A percentile compares a stretch with the other conserved stretches of the same genome.
phyloP scores from a whole-genome alignment of 2,113 vertebrate genomes.

The Mastomys coucha region DNA sequence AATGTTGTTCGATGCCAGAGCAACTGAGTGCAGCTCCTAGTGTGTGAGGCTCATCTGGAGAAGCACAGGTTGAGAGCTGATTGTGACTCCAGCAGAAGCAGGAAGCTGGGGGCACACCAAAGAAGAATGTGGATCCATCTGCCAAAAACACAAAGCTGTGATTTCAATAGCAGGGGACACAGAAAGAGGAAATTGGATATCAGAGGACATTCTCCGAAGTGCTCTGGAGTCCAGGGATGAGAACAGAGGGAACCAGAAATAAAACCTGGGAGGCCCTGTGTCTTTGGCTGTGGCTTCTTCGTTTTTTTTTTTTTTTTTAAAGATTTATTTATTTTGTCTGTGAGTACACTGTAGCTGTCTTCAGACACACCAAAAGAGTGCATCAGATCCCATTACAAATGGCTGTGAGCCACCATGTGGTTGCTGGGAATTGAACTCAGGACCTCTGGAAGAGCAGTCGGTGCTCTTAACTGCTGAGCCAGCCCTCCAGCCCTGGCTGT shows the following conservation, averaged over 20 bases:
- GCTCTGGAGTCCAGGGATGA: not conserved
- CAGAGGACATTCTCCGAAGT: conserved; percentile 61
- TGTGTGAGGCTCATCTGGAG: not conserved
- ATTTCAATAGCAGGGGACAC: conserved; percentile 51
- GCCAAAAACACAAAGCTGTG: conserved; percentile 37
- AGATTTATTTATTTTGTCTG: no score
- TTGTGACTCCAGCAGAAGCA: not conserved
- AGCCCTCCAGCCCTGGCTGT: not conserved
- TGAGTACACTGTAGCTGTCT: no score
- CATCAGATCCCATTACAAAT: no score
- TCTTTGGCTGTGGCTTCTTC: not conserved
- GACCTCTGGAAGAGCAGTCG: no score
- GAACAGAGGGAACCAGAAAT: not conserved
- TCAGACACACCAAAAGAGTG: no score
- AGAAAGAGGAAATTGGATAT: conserved; percentile 62
- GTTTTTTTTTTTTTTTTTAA: no score
- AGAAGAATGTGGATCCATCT: not conserved
- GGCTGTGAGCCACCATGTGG: no score
- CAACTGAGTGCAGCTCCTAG: not conserved
- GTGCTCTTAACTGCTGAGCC: no score
- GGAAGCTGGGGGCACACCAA: not conserved
- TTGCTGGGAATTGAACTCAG: no score
- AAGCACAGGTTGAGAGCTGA: not conserved
- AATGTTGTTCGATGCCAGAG: conserved; percentile 40
- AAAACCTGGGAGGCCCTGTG: conserved; percentile 31